Base-by-base conservation (phyloP, 2,888 invertebrate genomes). In the Operophtera brumata region DNA sequence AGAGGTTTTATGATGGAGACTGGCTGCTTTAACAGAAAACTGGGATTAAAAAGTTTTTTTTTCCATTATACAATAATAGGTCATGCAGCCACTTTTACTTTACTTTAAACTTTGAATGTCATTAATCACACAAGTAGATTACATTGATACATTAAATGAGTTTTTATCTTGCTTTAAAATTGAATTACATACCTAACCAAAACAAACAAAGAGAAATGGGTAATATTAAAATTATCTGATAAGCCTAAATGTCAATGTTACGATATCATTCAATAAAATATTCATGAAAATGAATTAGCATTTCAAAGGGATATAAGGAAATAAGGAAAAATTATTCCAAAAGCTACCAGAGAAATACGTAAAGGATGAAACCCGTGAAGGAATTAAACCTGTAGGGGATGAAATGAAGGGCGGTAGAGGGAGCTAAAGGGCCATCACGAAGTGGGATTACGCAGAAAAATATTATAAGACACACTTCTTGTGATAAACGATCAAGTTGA, bases 381-480 rank as follows among this genome's bases (percentile, higher is more conserved):
- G 37, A 37, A 13, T 10, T n/a, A 30, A 46, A 47, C 9, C 40
- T 32, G n/a, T n/a, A n/a, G n/a, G 32, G 28, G 4, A 20, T 20
- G 4, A 4, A 3, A 20, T 20, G 20, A 3, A 48, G 13, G 12
- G 36, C 35, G 11, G 40, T 41, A 35, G 2, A 48, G 13, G 12
- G 36, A 26, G 11, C 34, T 41, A 35, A 26, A 42, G 28, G 48
- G 34, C n/a, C 12, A 47, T 41, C 41, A 25, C 10, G 32, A 40
- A 42, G n/a, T n/a, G 11, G 47, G 14, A 14, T 20, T 34, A 34
- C 10, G 11, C 41, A n/a, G 12, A 8, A 39, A 5, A 9, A n/a
- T n/a, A n/a, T n/a, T 20, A 53, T 44, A 56, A 54, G 54, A 62
- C 67, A 61, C 64, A 62, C 64, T 48, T 44, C 41, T 20, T 20